Conservation (phyloP, 2,113 vertebrate genomes). For the Vidua macroura region DNA sequence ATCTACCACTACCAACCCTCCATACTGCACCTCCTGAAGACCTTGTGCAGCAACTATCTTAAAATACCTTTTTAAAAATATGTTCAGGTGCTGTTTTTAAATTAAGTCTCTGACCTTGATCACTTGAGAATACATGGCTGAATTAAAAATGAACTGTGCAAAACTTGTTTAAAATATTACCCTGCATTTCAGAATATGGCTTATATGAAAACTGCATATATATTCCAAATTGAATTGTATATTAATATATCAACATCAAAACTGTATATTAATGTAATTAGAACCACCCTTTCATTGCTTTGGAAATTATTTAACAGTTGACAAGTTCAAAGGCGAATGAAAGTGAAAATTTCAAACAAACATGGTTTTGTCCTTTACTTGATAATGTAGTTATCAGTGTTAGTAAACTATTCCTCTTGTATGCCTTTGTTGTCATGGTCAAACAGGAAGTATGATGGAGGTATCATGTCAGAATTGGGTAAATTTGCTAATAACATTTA, state of each 20-base stretch:
- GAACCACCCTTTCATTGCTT: background rate
- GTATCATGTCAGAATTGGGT: background rate
- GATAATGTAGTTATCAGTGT: background rate
- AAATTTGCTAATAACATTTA: background rate
- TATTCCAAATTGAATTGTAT: background rate
- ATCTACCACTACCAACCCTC: background rate
- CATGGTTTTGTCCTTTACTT: background rate
- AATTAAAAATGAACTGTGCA: constrained; percentile 5
- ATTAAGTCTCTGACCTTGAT: background rate
- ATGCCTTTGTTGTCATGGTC: background rate
- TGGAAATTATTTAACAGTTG: background rate
- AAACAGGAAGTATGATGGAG: background rate
- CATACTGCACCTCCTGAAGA: background rate
- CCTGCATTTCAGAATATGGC: background rate
- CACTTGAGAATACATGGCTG: background rate
- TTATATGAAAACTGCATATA: background rate
- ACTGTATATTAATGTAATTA: background rate
- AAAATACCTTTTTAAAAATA: background rate
- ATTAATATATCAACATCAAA: background rate
- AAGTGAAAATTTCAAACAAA: constrained; percentile 18
- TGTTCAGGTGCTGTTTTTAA: background rate
- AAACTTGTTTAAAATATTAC: constrained; percentile 4
- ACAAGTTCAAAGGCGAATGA: background rate
- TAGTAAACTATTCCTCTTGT: background rate
- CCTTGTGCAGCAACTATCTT: background rate